Base-by-base conservation (phyloP, 2,888 invertebrate species). In the Synergus laeviventris region DNA sequence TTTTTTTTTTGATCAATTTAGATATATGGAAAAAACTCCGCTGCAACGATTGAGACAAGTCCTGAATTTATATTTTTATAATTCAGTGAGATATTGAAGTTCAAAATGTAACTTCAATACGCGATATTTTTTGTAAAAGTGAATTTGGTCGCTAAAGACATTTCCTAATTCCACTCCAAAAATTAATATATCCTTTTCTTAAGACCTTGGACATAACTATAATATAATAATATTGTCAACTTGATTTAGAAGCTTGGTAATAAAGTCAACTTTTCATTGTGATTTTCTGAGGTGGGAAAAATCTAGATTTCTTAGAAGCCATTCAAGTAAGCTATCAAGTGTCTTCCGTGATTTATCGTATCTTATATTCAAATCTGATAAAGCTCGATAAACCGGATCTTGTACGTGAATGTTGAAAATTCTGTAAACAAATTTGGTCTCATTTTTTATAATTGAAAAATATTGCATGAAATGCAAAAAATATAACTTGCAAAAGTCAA, bases 371-470 rank as follows among this genome's bases (percentile, higher is more conserved):
- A n/a, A 31, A 70, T 21, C 42, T 49, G 49, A 70, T 70, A 70
- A 70, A 70, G 24, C 49, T n/a, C 8, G 31, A 70, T 70, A 31
- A 49, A 70, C 49, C 24, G n/a, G 45, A 49, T 49, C 45, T 70
- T 70, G 11, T 45, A 70, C 56, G 21, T 56, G 11, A 56, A 56
- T 24, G 66, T 45, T 45, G 14, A 16, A 66, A 64, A 64, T 21
- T 38, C 61, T 42, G 42, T 42, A 31, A 61, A 61, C 61, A 64
- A 64, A 21, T 64, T 64, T 64, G 39, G 42, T 64, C 64, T 64
- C 8, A 49, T 5, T 39, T 36, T 14, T 66, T 12, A 24, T 16
- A 9, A 42, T 21, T 64, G 64, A 42, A 64, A 39, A 64, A 4
- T 66, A 45, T 66, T 31, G 66, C 24, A n/a, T 7, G 24, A 24